Evolutionary conservation across 2,888 invertebrate genomes (phyloP), one percentile per base, ranked within the genome.

Genomic region (Diploptera punctata): DNA sequence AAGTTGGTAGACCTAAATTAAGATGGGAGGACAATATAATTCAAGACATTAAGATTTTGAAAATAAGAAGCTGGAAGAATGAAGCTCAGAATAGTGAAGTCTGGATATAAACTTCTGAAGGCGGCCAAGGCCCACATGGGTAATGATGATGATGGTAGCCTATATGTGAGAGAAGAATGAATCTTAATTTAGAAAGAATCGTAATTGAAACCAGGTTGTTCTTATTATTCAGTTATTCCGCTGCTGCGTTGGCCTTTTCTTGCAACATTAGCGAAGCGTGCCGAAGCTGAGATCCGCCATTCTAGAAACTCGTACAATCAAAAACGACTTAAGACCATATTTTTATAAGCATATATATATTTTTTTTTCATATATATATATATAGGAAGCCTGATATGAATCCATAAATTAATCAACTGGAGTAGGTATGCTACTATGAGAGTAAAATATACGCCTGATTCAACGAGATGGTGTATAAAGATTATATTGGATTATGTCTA

Each of bases 221-320:
- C n/a, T n/a, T n/a, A 29, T 31, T 54, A 57, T 29, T 13, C 31
- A 29, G 57, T 29, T 31, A 29, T 57, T 57, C 57, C 26, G 57
- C 52, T 9, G 24, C 24, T 24, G 24, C 1, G 13, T 3, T 5
- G 13, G n/a, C 29, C 29, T 29, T n/a, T 57, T 13, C 57, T 57
- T 57, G 57, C 57, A 57, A 57, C 57, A 57, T 57, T 57, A 57
- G 31, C 57, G 57, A 29, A 57, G 57, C 57, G 57, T 57, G 57
- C 57, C 57, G 26, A 57, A 29, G 26, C 57, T n/a, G 3, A 57
- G 57, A 57, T 31, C 57, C 57, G 57, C 31, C 29, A 1, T 24
- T n/a, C 13, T 13, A n/a, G 24, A 3, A 57, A 1, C 18, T 57
- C 5, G 24, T 57, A 29, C 13, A 29, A 9, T 2, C 29, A 57